phyloP scores from a whole-genome alignment of 2,113 vertebrate genomes.

The Donacobius atricapilla region DNA sequence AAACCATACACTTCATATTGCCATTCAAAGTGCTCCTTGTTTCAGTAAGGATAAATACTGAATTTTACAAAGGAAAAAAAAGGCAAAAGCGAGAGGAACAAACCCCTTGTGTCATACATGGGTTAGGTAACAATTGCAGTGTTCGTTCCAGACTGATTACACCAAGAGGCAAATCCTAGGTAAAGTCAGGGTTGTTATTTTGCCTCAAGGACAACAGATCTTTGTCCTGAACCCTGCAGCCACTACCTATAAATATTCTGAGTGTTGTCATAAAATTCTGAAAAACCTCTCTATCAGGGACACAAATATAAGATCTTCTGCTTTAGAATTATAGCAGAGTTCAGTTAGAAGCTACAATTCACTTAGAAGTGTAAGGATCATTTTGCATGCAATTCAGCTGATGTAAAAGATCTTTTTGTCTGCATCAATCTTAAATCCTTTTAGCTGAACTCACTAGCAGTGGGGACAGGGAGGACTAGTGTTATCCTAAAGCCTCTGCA shows the following conservation, averaged over 20 bases:
- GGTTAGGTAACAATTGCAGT: constrained; percentile 8
- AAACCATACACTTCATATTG: not conserved
- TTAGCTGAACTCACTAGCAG: not conserved
- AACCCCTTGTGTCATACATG: not conserved
- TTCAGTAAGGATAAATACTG: not conserved
- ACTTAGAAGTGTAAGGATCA: not conserved
- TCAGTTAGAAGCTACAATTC: not conserved
- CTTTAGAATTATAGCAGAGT: not conserved
- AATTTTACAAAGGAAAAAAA: not conserved
- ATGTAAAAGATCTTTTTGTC: not conserved
- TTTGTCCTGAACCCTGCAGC: constrained; percentile 29
- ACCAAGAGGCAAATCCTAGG: not conserved
- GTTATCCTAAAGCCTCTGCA: not conserved
- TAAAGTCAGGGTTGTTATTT: constrained; percentile 28
- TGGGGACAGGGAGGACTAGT: not conserved
- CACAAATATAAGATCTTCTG: not conserved
- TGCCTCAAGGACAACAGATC: constrained; percentile 41
- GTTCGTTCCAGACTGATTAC: not conserved
- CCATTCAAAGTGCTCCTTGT: constrained; percentile 57
- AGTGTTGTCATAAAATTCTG: not conserved
- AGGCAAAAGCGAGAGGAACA: not conserved
- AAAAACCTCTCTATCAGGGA: not conserved
- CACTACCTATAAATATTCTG: constrained; percentile 31
- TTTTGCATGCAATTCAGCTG: not conserved
- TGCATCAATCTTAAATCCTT: not conserved